Percentiles rank a stretch among this genome's conserved stretches.
Conservation (phyloP, 2,113 vertebrate genomes). For the Asarcornis scutulata region DNA sequence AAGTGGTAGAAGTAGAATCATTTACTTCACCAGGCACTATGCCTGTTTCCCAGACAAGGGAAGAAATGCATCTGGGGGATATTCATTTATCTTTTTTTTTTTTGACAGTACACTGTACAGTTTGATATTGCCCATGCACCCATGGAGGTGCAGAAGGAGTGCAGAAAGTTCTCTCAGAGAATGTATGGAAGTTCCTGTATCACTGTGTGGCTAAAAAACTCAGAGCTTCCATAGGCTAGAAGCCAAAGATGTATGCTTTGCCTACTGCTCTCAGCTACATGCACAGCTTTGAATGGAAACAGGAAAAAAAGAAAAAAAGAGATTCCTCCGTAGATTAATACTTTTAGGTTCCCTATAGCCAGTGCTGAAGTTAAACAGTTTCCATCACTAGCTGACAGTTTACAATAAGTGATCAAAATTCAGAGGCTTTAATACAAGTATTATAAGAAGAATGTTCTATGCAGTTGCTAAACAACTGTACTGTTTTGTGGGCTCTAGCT, state of each 20-base stretch:
- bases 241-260: background rate
- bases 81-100: background rate
- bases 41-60: background rate
- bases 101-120: background rate
- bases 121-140: background rate
- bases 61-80: background rate
- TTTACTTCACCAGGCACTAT: background rate
- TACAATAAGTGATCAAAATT: background rate
- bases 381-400: background rate
- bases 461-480: background rate
- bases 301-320: background rate
- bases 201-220: background rate
- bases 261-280: background rate
- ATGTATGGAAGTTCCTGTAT: background rate
- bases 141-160: background rate
- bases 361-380: background rate
- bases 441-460: rapidly evolving
- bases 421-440: background rate
- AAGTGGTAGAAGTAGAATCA: background rate
- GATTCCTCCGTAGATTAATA: background rate
- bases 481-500: background rate
- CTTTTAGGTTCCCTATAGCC: background rate
- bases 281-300: background rate
- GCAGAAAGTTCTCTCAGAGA: background rate
- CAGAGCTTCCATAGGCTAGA: background rate